phyloP scores from a whole-genome alignment of 2,797 vertebrate genomes.

The Tokudaia tokunoshimensis region DNA sequence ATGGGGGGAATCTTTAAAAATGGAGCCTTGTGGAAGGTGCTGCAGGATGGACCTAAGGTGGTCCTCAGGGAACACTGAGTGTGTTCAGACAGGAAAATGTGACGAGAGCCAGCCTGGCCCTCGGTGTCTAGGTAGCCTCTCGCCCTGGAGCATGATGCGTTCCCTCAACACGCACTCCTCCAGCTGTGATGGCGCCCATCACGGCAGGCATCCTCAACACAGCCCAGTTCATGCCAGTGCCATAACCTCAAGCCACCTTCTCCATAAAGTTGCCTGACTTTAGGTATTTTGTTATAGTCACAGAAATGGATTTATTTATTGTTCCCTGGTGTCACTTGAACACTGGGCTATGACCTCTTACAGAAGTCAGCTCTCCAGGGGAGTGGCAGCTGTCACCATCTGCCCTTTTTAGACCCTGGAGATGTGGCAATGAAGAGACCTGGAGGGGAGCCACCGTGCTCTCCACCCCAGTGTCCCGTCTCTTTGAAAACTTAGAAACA shows the following conservation, averaged over 20 bases:
- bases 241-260: neutral
- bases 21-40: neutral
- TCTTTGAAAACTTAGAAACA: neutral
- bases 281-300: neutral
- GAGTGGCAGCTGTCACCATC: neutral
- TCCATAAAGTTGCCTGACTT: neutral
- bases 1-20: neutral
- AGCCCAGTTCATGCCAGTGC: neutral
- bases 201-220: neutral
- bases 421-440: neutral
- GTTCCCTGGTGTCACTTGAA: neutral
- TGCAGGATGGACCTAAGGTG: neutral
- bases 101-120: neutral
- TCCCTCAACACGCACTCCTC: neutral
- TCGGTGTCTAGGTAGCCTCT: neutral
- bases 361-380: neutral
- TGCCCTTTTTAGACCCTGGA: neutral
- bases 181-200: no score
- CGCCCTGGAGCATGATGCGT: no score
- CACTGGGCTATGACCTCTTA: neutral
- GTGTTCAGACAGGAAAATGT: neutral
- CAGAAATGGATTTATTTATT: neutral
- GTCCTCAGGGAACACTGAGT: neutral
- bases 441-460: neutral
- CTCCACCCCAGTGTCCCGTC: no score